A percentile compares a stretch with the other conserved stretches of the same genome.
These are phyloP conservation scores for Ecliptopera silaceata DNA, from an alignment of 2,888 invertebrate genomes.

Conservation along the genomic window DNA sequence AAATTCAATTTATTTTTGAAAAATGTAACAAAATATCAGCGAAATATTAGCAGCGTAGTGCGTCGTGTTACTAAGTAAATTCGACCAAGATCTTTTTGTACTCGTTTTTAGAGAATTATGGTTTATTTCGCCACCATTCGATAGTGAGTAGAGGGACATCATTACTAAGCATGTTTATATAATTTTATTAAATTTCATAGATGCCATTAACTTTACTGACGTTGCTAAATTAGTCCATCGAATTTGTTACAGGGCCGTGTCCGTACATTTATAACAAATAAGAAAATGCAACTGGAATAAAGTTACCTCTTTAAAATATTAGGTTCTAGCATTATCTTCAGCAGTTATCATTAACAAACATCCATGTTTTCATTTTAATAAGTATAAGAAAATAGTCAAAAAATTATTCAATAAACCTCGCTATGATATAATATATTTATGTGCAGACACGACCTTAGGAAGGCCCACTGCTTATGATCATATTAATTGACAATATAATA, in stretches of 20 bases:
- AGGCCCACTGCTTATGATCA: too few species aligned
- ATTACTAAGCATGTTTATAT: not conserved
- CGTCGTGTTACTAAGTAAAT: slow-evolving; percentile 2
- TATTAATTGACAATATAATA: too few species aligned
- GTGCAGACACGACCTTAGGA: too few species aligned
- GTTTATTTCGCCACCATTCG: not conserved
- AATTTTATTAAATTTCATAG: not conserved
- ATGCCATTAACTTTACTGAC: not conserved
- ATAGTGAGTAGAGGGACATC: not conserved
- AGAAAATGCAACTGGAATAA: not conserved
- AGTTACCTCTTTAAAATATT: not conserved
- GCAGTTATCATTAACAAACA: too few species aligned
- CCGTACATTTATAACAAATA: not conserved
- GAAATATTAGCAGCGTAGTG: not conserved
- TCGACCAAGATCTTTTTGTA: not conserved
- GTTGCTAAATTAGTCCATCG: not conserved
- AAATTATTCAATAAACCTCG: too few species aligned
- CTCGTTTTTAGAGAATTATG: not conserved
- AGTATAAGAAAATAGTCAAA: too few species aligned
- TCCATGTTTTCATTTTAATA: too few species aligned
- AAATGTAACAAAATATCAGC: not conserved
- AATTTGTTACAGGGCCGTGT: slow-evolving; percentile 1
- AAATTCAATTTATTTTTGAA: not conserved
- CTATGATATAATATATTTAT: too few species aligned
- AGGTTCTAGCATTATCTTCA: too few species aligned